Conservation (phyloP, 1,140 invertebrate species). For the Diabrotica virgifera region DNA sequence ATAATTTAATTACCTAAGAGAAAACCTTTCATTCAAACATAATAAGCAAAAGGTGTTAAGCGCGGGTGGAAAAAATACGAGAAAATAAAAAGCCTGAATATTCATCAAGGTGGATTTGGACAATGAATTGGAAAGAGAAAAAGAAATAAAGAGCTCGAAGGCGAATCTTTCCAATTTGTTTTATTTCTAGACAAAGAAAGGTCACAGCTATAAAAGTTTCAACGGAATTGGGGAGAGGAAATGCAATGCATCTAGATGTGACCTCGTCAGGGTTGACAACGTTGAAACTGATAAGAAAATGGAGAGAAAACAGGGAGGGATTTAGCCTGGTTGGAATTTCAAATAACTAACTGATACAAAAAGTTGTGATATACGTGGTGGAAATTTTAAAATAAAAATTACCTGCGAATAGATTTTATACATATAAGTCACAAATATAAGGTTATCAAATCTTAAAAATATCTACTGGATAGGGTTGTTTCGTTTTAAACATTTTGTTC, state of each 20-base stretch:
- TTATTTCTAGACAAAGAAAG: background rate
- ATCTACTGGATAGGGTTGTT: too few species aligned
- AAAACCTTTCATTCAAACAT: too few species aligned
- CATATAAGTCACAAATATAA: too few species aligned
- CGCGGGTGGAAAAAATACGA: background rate
- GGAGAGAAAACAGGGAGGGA: background rate
- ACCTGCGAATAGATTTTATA: too few species aligned
- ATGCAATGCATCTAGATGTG: background rate
- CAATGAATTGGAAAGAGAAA: background rate
- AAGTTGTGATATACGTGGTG: too few species aligned
- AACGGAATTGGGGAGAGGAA: conserved; percentile 1
- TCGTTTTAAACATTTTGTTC: too few species aligned
- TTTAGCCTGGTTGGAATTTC: background rate
- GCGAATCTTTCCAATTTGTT: conserved; percentile 2
- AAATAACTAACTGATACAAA: too few species aligned
- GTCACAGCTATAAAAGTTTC: conserved; percentile 2
- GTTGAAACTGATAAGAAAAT: conserved; percentile 2
- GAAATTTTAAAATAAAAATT: too few species aligned
- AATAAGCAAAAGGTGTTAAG: too few species aligned
- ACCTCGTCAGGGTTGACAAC: conserved; percentile 1
- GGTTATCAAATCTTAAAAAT: too few species aligned
- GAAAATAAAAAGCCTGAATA: background rate
- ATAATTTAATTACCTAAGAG: too few species aligned
- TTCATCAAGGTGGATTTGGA: background rate
- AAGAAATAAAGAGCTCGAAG: background rate